Conservation (phyloP, 2,888 invertebrate species). For the Rhodophaea formosa region DNA sequence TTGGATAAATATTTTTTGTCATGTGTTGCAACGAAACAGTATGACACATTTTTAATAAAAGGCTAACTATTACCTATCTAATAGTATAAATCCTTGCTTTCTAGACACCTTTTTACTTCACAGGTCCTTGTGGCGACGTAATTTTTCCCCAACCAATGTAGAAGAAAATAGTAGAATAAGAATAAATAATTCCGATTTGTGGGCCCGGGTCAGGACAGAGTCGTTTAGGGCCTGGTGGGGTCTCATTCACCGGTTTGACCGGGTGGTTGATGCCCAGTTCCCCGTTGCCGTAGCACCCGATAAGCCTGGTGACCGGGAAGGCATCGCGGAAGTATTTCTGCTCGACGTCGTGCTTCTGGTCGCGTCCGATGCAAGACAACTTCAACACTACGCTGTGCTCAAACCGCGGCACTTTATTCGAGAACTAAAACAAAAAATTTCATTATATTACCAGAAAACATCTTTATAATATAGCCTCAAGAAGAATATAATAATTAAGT, state of each 20-base stretch:
- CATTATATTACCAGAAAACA: neutral
- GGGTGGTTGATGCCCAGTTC: conserved; percentile 68
- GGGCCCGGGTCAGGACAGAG: conserved; percentile 40
- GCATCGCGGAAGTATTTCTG: conserved; percentile 59
- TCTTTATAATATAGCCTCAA: no score
- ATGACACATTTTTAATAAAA: neutral
- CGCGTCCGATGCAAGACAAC: conserved; percentile 69
- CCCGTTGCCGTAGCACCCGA: conserved; percentile 73
- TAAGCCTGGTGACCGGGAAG: conserved; percentile 62
- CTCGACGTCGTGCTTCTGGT: conserved; percentile 60
- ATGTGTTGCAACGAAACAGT: neutral
- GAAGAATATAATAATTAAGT: no score
- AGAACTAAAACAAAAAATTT: conserved; percentile 50
- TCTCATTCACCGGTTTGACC: conserved; percentile 29
- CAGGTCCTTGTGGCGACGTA: conserved; percentile 32
- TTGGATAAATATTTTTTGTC: no score
- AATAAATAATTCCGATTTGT: conserved; percentile 58
- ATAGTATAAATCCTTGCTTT: neutral
- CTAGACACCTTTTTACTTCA: neutral
- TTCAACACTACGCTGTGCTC: conserved; percentile 67
- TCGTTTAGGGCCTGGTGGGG: conserved; percentile 35
- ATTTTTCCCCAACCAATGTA: conserved; percentile 74
- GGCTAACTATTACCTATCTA: neutral
- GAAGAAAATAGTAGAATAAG: conserved; percentile 70
- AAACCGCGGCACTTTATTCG: conserved; percentile 60